These are phyloP conservation scores for Meta bourneti DNA, from an alignment of 2,888 invertebrate species.

Conservation along the genomic window DNA sequence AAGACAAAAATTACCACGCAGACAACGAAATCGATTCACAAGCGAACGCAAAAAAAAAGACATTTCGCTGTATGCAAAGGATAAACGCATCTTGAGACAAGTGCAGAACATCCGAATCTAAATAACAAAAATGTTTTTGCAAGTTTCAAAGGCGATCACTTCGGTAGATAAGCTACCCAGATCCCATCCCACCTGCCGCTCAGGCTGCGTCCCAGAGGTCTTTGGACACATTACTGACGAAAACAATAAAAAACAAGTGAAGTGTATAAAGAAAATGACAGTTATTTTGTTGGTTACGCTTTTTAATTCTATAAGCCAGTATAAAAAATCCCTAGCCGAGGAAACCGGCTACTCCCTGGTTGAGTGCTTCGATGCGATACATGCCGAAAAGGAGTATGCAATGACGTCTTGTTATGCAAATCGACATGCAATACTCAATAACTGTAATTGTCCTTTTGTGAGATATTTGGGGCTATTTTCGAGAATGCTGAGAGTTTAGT, in stretches of 20 bases:
- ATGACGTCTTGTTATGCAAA: not conserved
- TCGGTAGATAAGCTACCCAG: not conserved
- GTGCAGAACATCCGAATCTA: not conserved
- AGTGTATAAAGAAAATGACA: conserved; percentile 56
- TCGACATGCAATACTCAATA: not conserved
- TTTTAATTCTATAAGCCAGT: conserved; percentile 40
- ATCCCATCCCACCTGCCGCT: not conserved
- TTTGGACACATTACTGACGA: conserved; percentile 35
- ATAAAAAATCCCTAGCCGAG: conserved; percentile 4
- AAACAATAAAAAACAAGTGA: conserved; percentile 54
- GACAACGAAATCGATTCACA: too few species aligned
- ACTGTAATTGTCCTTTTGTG: not conserved
- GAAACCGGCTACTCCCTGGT: conserved; percentile 10
- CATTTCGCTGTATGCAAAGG: not conserved
- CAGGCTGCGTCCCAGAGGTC: conserved; percentile 21
- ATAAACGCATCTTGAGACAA: not conserved
- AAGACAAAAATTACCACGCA: too few species aligned
- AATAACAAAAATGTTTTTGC: not conserved
- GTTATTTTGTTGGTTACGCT: conserved; percentile 50
- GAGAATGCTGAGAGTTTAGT: not conserved
- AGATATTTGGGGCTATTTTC: not conserved
- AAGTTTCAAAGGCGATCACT: not conserved
- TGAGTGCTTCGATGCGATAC: conserved; percentile 20
- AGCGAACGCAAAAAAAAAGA: not conserved
- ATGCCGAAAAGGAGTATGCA: not conserved